Percentiles rank a stretch among this genome's conserved stretches.
Evolutionary conservation across 2,797 vertebrate genomes (phyloP).

Genomic region (Lates japonicus): DNA sequence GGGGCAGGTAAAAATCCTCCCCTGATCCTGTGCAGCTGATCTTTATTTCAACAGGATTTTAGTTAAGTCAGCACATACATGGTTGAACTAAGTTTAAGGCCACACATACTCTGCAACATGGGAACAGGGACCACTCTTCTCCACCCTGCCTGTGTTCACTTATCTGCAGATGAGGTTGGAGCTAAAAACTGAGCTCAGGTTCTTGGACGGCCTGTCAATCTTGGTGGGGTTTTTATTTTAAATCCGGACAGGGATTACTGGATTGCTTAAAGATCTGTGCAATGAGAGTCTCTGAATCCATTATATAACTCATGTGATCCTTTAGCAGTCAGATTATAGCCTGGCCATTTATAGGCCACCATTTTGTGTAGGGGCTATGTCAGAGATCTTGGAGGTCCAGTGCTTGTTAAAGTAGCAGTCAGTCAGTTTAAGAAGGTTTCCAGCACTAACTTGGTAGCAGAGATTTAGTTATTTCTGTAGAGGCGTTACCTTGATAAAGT

Average conservation of each 20-base stretch:
- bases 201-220: conserved; percentile 45
- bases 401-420: conserved; percentile 1
- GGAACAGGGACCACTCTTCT: neutral
- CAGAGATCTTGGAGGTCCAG: conserved; percentile 24
- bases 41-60: neutral
- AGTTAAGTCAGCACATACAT: neutral
- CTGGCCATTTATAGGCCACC: conserved; percentile 56
- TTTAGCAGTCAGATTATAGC: conserved; percentile 67
- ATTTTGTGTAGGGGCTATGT: conserved; percentile 29
- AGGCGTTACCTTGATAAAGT: neutral
- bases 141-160: neutral
- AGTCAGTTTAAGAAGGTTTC: conserved; percentile 7
- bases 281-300: conserved; percentile 58
- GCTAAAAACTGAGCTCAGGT: conserved; percentile 30
- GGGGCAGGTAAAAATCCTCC: neutral
- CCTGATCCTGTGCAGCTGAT: neutral
- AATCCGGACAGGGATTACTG: conserved; percentile 79
- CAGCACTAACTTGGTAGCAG: neutral
- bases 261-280: conserved; percentile 66
- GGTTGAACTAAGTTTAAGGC: neutral
- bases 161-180: conserved; percentile 8
- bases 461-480: conserved; percentile 27
- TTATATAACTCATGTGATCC: conserved; percentile 80
- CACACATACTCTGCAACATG: neutral
- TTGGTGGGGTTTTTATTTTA: conserved; percentile 60